Conservation (phyloP, 2,113 vertebrate species). For the Neodon shergylaensis region DNA sequence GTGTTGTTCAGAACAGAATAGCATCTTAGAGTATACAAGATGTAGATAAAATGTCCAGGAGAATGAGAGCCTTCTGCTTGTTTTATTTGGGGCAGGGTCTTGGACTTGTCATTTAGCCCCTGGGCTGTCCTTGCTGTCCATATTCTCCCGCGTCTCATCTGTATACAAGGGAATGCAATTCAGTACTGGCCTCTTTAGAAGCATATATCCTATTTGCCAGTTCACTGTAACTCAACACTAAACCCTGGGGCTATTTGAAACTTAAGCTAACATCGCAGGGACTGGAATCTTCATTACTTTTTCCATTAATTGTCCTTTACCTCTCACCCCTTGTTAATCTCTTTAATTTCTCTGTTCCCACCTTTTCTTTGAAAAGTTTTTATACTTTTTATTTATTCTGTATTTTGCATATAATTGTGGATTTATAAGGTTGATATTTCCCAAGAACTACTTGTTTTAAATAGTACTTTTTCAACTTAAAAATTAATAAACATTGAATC, state of each 20-base stretch:
- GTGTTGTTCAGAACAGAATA: not conserved
- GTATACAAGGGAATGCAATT: not conserved
- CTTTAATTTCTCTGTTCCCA: not conserved
- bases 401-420: not conserved
- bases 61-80: not conserved
- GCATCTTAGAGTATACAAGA: not conserved
- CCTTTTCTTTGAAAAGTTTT: not conserved
- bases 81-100: not conserved
- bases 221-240: not conserved
- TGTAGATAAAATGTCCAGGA: not conserved
- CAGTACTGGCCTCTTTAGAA: not conserved
- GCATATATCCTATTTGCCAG: not conserved
- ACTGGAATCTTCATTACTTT: not conserved
- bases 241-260: not conserved
- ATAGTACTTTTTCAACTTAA: not conserved
- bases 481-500: slow-evolving; percentile 19
- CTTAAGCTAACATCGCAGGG: not conserved
- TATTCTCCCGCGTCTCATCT: not conserved
- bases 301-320: not conserved
- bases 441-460: slow-evolving; percentile 17
- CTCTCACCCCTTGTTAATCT: not conserved
- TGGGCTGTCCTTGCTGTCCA: not conserved
- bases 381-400: slow-evolving; percentile 19
- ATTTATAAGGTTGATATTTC: slow-evolving; percentile 34
- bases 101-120: not conserved